These are phyloP conservation scores for Aleiodes sp. DNA, from an alignment of 1,140 invertebrate species.

Conservation along the genomic window DNA sequence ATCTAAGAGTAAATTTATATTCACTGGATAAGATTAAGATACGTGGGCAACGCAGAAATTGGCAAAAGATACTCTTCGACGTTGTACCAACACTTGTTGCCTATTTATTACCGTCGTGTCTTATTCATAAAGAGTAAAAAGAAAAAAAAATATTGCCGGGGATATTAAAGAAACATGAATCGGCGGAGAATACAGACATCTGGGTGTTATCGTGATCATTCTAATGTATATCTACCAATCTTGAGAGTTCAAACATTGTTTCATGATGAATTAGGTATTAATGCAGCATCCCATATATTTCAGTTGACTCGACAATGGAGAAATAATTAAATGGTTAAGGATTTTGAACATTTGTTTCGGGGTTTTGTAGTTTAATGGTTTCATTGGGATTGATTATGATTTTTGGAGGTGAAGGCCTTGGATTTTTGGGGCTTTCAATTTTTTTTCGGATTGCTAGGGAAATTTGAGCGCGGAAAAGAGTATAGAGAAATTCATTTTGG, in stretches of 20 bases:
- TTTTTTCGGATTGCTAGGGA: too few relatives aligned
- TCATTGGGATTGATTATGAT: too few relatives aligned
- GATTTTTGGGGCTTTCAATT: too few relatives aligned
- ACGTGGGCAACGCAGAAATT: neutral
- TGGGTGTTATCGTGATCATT: constrained; percentile 5
- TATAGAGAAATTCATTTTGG: too few relatives aligned
- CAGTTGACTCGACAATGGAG: too few relatives aligned
- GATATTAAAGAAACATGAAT: constrained; percentile 14
- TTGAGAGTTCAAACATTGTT: neutral
- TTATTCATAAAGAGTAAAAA: neutral
- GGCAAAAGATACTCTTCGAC: neutral
- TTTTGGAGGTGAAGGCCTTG: too few relatives aligned
- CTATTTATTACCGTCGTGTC: constrained; percentile 9
- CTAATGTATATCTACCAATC: constrained; percentile 5
- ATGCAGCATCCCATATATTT: neutral
- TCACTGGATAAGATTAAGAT: neutral
- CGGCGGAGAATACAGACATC: constrained; percentile 13
- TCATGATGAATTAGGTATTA: neutral
- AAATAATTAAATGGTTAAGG: too few relatives aligned
- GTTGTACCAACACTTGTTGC: constrained; percentile 9
- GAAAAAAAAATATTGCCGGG: too few relatives aligned
- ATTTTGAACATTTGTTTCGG: too few relatives aligned
- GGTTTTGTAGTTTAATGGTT: too few relatives aligned
- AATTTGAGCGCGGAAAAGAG: too few relatives aligned
- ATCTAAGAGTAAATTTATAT: neutral